phyloP scores from a whole-genome alignment of 2,888 invertebrate species.

The Erebia epiphron region DNA sequence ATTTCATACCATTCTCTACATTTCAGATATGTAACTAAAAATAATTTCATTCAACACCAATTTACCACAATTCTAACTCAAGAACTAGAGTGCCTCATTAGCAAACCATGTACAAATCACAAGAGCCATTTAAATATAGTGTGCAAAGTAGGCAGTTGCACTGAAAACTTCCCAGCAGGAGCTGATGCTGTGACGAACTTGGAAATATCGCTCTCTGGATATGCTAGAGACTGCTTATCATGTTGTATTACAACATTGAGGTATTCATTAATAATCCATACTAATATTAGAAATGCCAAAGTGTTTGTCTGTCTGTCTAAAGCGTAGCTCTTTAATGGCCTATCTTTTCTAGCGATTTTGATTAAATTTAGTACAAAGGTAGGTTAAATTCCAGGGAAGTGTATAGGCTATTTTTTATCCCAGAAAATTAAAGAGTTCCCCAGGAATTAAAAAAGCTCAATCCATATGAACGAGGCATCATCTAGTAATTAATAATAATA shows the following conservation, averaged over 20 bases:
- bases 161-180: constrained; percentile 68
- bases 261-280: constrained; percentile 42
- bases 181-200: constrained; percentile 51
- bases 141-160: constrained; percentile 55
- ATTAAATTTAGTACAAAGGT: no score
- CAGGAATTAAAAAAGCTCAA: no score
- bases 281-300: background rate
- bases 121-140: constrained; percentile 50
- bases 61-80: constrained; percentile 52
- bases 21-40: constrained; percentile 61
- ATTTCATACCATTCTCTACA: background rate
- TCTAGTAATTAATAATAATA: no score
- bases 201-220: constrained; percentile 49
- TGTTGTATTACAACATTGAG: constrained; percentile 53
- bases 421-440: no score
- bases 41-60: constrained; percentile 48
- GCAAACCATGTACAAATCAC: constrained; percentile 35
- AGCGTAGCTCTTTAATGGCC: no score
- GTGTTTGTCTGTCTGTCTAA: no score
- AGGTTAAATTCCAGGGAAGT: no score
- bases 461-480: no score
- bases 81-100: constrained; percentile 46
- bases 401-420: no score
- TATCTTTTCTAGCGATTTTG: no score
- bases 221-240: constrained; percentile 51